phyloP scores from a whole-genome alignment of 2,113 vertebrate genomes.

The Centropristis striata region DNA sequence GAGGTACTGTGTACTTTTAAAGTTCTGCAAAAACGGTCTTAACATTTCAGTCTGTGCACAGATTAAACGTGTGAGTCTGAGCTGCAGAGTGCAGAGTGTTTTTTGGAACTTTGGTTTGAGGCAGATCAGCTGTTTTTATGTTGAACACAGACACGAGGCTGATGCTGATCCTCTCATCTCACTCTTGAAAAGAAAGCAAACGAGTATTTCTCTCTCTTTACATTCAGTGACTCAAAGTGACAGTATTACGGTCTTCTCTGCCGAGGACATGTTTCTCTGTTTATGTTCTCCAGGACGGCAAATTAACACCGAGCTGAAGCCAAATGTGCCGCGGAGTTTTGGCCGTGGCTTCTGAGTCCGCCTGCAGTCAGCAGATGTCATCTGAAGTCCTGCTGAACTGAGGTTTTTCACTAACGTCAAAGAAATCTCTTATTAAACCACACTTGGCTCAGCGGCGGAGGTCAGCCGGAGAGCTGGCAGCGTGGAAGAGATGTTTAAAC shows the following conservation, averaged over 20 bases:
- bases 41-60: no score
- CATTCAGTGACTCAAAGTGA: background rate
- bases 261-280: slow-evolving; percentile 24
- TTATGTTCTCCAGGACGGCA: slow-evolving; percentile 12
- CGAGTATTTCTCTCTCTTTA: background rate
- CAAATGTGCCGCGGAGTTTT: background rate
- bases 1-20: no score
- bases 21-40: no score
- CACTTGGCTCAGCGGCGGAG: background rate
- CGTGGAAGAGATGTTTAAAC: background rate
- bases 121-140: background rate
- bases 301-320: background rate
- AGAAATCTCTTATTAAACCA: slow-evolving; percentile 38
- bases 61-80: no score
- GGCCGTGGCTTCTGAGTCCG: background rate
- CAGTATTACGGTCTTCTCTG: background rate
- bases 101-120: no score
- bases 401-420: slow-evolving; percentile 21
- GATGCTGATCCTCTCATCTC: background rate
- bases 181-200: background rate
- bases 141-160: background rate
- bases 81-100: no score
- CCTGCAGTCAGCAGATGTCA: slow-evolving; percentile 22
- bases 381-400: slow-evolving; percentile 19
- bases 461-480: slow-evolving; percentile 21